phyloP scores from a whole-genome alignment of 1,140 invertebrate genomes.

The Chlorops oryzae region DNA sequence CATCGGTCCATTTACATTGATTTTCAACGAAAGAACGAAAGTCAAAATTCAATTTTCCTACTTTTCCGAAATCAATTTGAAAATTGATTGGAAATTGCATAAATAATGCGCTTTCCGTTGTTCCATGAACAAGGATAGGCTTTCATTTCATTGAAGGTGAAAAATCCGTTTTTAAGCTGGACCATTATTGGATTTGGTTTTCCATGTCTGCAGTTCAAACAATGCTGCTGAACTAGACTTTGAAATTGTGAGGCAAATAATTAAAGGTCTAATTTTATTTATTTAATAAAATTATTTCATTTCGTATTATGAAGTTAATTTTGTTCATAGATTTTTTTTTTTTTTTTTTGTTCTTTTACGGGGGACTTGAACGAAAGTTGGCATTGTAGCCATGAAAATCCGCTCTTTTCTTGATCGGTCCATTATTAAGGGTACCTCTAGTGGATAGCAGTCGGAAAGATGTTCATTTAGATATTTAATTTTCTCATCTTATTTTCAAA shows the following conservation, averaged over 20 bases:
- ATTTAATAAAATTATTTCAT: too few relatives aligned
- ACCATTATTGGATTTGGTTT: conserved; percentile 8
- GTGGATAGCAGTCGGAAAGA: too few relatives aligned
- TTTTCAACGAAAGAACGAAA: neutral
- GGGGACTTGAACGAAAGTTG: too few relatives aligned
- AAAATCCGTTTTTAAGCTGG: neutral
- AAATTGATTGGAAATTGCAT: conserved; percentile 40
- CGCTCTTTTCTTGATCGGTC: too few relatives aligned
- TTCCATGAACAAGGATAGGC: neutral
- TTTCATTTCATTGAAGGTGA: neutral
- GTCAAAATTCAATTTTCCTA: conserved; percentile 15
- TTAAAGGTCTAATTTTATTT: neutral
- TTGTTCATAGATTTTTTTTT: too few relatives aligned
- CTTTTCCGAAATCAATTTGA: conserved; percentile 24
- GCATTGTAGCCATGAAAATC: too few relatives aligned
- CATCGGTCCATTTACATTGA: conserved; percentile 11
- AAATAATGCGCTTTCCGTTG: too few relatives aligned
- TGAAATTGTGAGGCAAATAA: conserved; percentile 7
- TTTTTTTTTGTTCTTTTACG: too few relatives aligned
- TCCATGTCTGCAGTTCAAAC: conserved; percentile 18
- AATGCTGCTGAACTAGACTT: conserved; percentile 10
- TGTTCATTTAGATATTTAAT: too few relatives aligned
- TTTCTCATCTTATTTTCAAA: too few relatives aligned
- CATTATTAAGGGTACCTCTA: too few relatives aligned
- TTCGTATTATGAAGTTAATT: too few relatives aligned